phyloP scores from a whole-genome alignment of 2,113 vertebrate genomes.

The Leucoraja erinaceus region DNA sequence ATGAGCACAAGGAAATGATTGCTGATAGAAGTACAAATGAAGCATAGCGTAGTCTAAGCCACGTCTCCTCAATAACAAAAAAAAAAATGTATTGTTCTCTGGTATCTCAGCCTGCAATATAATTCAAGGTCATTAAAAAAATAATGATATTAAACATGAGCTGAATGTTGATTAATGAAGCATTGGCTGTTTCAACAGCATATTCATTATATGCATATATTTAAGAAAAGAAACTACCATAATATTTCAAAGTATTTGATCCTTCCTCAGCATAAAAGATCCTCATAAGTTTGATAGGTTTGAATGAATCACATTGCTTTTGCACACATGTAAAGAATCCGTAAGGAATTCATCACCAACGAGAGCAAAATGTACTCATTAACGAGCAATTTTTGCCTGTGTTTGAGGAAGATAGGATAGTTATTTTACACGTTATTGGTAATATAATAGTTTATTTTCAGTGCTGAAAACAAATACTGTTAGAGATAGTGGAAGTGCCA shows the following conservation, averaged over 20 bases:
- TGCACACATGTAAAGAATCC: not conserved
- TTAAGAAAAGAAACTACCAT: not conserved
- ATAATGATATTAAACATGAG: not conserved
- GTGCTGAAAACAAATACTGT: not conserved
- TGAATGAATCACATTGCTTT: not conserved
- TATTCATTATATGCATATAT: not conserved
- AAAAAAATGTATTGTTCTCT: not conserved
- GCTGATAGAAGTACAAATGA: constrained; percentile 21
- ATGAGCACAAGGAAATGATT: constrained; percentile 3
- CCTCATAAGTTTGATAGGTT: not conserved
- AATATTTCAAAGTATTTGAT: not conserved
- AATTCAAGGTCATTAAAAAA: constrained; percentile 24
- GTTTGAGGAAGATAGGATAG: not conserved
- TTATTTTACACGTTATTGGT: not conserved
- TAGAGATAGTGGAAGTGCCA: not conserved
- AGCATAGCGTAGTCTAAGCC: not conserved
- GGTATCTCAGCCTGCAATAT: constrained; percentile 15
- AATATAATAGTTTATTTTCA: not conserved
- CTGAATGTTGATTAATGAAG: not conserved
- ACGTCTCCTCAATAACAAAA: constrained; percentile 7
- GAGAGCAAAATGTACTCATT: not conserved
- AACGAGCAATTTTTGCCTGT: not conserved
- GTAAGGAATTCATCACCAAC: not conserved
- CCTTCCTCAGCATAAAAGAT: not conserved
- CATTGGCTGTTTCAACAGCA: not conserved